Base-by-base conservation (phyloP, 2,113 vertebrate species). In the Centropus bengalensis region DNA sequence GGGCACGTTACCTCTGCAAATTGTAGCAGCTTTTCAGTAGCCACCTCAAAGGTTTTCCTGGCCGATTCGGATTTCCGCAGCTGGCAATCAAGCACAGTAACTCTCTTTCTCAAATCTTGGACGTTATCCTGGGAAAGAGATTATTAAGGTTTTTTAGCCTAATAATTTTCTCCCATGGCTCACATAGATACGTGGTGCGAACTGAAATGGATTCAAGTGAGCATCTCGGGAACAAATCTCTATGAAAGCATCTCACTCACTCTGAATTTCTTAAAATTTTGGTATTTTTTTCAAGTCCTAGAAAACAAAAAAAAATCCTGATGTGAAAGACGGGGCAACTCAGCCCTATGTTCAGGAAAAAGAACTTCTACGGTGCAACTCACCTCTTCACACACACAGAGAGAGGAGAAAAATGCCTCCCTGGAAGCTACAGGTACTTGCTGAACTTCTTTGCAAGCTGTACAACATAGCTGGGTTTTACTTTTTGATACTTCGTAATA, bases 51-150 rank as follows among this genome's bases (percentile, higher is more conserved):
- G 5, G 98, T 97, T 97, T 99, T 99, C 88, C 98, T 98, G 74
- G 98, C 96, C 0, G 96, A 96, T 91, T 99, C 99, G 0, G 98
- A 99, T 95, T 99, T 99, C 88, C 98, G 81, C 79, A 99, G 97
- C 58, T 99, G 99, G 96, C 99, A 99, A 95, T 99, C 98, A 8
- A 99, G 98, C 49, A 99, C 97, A 9, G 98, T 98, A n/a, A 98
- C 97, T 83, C 98, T 98, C 95, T 98, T 99, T 91, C 97, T 99
- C 94, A 99, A 94, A 51, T 99, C 98, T 21, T 99, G 99, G n/a
- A 94, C 23, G 22, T 97, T 98, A 69, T 98, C 98, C 99, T 99
- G 89, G 45, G 60, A 21, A 85, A 93, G 68, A 90, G 14, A 94
- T 44, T 95, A 36, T 80, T 30, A 90, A 88, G 16, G 44, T 7